Conservation (phyloP, 1,140 invertebrate genomes). For the Aphaenogaster floridana region DNA sequence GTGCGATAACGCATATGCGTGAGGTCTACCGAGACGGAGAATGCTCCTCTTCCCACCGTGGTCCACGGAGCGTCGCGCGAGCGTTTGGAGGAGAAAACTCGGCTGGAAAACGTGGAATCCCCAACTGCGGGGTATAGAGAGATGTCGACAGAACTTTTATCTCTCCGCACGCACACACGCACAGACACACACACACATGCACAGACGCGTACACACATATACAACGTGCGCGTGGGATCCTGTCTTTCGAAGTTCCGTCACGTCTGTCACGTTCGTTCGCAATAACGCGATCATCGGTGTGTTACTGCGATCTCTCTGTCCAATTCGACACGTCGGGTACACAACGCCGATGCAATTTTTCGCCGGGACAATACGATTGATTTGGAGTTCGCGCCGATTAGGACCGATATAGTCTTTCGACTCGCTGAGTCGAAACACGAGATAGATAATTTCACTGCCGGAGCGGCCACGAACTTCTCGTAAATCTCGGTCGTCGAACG, state of each 20-base stretch:
- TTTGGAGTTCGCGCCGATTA: constrained; percentile 6
- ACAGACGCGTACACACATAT: not conserved
- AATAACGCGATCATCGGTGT: constrained; percentile 29
- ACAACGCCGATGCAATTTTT: not conserved
- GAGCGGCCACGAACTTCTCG: not conserved
- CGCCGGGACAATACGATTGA: not conserved
- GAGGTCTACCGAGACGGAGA: not conserved
- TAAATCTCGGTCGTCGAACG: not conserved
- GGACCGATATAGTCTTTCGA: not conserved
- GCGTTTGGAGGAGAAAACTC: not conserved
- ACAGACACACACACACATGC: not conserved
- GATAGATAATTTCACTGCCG: not conserved
- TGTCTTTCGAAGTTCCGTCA: constrained; percentile 24
- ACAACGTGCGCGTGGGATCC: not conserved
- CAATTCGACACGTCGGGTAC: not conserved
- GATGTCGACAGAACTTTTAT: constrained; percentile 6
- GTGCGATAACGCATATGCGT: constrained; percentile 15
- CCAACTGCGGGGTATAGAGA: not conserved
- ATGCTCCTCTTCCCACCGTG: not conserved
- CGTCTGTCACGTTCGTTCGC: constrained; percentile 21
- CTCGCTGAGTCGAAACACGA: not conserved
- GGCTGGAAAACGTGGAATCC: not conserved
- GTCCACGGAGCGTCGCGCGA: not conserved
- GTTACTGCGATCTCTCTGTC: not conserved
- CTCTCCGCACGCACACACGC: not conserved